phyloP scores from a whole-genome alignment of 1,140 invertebrate genomes.

The Euura saliciscinereae region DNA sequence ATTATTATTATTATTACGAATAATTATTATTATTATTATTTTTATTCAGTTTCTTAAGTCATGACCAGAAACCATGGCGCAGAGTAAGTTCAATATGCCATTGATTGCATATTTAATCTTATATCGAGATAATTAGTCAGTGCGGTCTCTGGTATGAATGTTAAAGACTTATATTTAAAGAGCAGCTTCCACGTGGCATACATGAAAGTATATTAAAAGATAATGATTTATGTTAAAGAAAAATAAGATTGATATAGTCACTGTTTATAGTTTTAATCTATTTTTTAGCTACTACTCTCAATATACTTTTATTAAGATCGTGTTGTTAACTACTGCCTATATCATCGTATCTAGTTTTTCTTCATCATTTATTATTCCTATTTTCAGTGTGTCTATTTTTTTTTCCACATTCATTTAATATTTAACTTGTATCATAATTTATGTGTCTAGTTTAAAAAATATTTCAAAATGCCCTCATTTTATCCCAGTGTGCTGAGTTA shows the following conservation, averaged over 20 bases:
- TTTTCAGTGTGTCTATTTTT: not conserved
- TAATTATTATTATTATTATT: not conserved
- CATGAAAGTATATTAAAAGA: not conserved
- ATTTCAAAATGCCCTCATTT: not conserved
- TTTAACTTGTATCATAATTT: no score
- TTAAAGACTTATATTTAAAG: slow-evolving; percentile 6
- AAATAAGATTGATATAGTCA: slow-evolving; percentile 48
- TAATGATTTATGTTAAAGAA: slow-evolving; percentile 20
- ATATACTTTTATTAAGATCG: slow-evolving; percentile 42
- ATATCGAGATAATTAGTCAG: not conserved
- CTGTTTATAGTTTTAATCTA: slow-evolving; percentile 28
- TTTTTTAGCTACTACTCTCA: no score
- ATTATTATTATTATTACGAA: no score
- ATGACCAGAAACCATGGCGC: not conserved
- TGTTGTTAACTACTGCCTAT: slow-evolving; percentile 41
- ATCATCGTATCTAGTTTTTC: not conserved
- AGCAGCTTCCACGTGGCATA: slow-evolving; percentile 1
- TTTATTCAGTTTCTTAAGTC: not conserved
- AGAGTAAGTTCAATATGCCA: not conserved
- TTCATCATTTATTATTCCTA: not conserved
- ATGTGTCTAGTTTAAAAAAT: no score
- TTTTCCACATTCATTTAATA: no score
- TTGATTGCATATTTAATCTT: not conserved
- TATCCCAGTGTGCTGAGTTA: not conserved
- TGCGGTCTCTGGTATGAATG: not conserved